phyloP scores from a whole-genome alignment of 2,113 vertebrate species.

The Romanogobio albipinnatus region DNA sequence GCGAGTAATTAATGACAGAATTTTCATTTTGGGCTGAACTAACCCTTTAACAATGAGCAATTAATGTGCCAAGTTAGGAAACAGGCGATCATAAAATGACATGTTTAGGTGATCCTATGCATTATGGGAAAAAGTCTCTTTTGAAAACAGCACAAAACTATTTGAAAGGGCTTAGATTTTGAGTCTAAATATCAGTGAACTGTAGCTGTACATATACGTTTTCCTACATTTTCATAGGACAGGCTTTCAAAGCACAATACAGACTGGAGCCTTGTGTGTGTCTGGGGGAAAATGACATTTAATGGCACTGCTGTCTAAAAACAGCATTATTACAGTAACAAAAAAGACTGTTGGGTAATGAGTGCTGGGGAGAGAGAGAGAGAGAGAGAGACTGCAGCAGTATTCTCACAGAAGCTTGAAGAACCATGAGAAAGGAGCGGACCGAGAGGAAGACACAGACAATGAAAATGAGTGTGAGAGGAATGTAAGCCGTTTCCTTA shows the following conservation, averaged over 20 bases:
- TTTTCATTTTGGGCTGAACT: too few species aligned
- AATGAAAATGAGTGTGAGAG: neutral
- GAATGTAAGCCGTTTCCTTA: conserved; percentile 30
- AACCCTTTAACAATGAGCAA: neutral
- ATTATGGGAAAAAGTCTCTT: neutral
- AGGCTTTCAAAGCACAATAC: neutral
- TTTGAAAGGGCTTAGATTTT: neutral
- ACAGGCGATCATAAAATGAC: too few species aligned
- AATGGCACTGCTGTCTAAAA: conserved; percentile 17
- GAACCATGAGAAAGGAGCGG: neutral
- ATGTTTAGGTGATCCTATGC: too few species aligned
- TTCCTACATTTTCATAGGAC: neutral
- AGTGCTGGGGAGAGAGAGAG: neutral
- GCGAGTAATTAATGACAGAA: too few species aligned
- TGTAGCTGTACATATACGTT: too few species aligned
- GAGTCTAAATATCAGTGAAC: neutral
- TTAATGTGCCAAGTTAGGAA: neutral
- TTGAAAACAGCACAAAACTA: neutral
- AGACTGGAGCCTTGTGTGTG: neutral
- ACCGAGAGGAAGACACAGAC: neutral
- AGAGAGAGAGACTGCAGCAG: too few species aligned
- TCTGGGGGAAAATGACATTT: neutral
- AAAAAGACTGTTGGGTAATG: neutral
- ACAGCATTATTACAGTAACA: conserved; percentile 8
- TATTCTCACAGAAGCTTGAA: neutral